phyloP scores from a whole-genome alignment of 2,797 vertebrate species.

The Chelmon rostratus region DNA sequence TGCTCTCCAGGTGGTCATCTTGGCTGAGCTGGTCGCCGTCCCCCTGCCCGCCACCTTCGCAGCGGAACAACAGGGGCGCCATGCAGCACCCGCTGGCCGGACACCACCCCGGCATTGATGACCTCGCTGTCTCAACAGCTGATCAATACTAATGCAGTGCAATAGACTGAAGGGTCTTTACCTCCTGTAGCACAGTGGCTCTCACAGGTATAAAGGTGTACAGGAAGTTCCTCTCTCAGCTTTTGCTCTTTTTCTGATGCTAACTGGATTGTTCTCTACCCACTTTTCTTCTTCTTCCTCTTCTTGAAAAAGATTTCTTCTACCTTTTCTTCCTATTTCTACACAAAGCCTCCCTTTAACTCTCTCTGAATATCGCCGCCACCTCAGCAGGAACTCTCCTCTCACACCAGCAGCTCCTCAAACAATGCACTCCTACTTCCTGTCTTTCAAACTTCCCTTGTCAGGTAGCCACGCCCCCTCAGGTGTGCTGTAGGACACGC shows the following conservation, averaged over 20 bases:
- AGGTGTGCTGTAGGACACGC: constrained; percentile 63
- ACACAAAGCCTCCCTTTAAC: neutral
- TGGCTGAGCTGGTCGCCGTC: constrained; percentile 57
- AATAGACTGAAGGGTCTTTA: neutral
- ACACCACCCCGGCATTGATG: constrained; percentile 65
- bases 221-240: neutral
- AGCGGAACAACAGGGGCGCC: constrained; percentile 48
- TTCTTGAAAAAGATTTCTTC: neutral
- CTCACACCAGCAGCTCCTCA: constrained; percentile 40
- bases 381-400: constrained; percentile 1
- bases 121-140: constrained; percentile 16
- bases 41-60: neutral
- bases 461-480: constrained; percentile 65
- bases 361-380: too few relatives aligned
- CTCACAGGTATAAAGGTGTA: neutral
- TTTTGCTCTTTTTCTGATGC: neutral
- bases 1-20: constrained; percentile 55
- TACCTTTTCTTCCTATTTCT: neutral
- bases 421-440: constrained; percentile 67
- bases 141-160: too few relatives aligned
- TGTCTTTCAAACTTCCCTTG: constrained; percentile 50
- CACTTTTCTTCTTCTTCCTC: constrained; percentile 6
- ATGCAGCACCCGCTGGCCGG: constrained; percentile 66
- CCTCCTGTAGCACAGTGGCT: neutral
- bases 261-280: neutral